Evolutionary conservation across 2,113 vertebrate genomes (phyloP).

Genomic region (Salvelinus sp.): DNA sequence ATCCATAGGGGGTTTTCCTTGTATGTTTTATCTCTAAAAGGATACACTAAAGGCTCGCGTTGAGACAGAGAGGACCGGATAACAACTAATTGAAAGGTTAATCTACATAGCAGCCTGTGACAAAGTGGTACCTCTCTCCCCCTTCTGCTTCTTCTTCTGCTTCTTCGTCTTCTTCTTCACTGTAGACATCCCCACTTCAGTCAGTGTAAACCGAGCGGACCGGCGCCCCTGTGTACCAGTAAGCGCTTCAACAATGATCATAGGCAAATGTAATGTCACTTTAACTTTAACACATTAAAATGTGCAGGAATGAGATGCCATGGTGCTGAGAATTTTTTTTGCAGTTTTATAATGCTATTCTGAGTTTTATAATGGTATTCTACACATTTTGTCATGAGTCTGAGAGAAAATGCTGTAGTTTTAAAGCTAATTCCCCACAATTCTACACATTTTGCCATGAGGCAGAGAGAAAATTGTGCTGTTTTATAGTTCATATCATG

Average conservation of each 20-base stretch:
- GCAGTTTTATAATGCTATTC: too few relatives aligned
- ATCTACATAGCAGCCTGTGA: constrained; percentile 79
- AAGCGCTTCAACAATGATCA: constrained; percentile 64
- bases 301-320: constrained; percentile 7
- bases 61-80: constrained; percentile 78
- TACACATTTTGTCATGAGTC: too few relatives aligned
- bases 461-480: too few relatives aligned
- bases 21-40: constrained; percentile 58
- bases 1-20: constrained; percentile 58
- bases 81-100: constrained; percentile 86
- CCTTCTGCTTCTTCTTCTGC: constrained; percentile 29
- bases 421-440: too few relatives aligned
- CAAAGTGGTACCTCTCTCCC: constrained; percentile 77
- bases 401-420: too few relatives aligned
- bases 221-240: constrained; percentile 60
- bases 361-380: too few relatives aligned
- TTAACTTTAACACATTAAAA: constrained; percentile 62
- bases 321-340: background rate
- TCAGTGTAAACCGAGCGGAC: constrained; percentile 70
- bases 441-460: too few relatives aligned
- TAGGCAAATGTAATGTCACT: constrained; percentile 58
- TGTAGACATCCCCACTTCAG: constrained; percentile 73
- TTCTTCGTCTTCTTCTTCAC: constrained; percentile 53
- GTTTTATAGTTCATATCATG: too few relatives aligned
- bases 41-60: constrained; percentile 64